Evolutionary conservation across 35 echinoderm and acorn worm species (phyloP), one percentile per base, ranked within the genome.

Genomic region (Apostichopus japonicus): DNA sequence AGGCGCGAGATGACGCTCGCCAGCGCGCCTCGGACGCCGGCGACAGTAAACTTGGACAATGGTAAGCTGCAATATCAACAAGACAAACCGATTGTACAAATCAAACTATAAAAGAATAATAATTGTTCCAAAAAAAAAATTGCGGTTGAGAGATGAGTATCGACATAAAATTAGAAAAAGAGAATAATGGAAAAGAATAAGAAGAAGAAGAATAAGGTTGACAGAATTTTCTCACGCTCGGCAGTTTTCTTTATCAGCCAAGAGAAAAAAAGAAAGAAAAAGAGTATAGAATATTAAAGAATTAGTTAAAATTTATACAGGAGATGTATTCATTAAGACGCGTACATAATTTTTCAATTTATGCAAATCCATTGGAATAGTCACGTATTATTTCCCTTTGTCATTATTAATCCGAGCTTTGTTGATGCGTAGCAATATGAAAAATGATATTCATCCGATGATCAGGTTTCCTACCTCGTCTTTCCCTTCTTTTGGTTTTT

Each of bases 11-110:
- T 84, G 81, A 84, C 81, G 55, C 81, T 58, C 24, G 81, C 81
- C 11, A 9, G 21, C 54, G 56, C 54, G 81, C 81, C 81, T 57
- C 16, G 55, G 53, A 84, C 81, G 81, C 53, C 54, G 53, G 53
- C 81, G 56, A 21, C 81, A 61, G 54, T n/a, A n/a, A 22, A 15
- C 54, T 84, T 23, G 6, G 53, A 84, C 81, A 84, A 84, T 56
- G 57, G 81, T 84, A 84, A 84, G 81, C 81, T 84, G 81, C 23
- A 56, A 84, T 84, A 84, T 84, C 81, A 84, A 84, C 51, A 84
- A 84, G 81, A 84, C 81, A 84, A 84, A 19, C 23, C 81, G 56
- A n/a, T 84, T 84, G 81, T 75, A 58, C 81, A 84, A 84, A 84
- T 84, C 81, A 84, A 84, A 84, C 81, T 84, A 55, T 58, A 58